Evolutionary conservation across 2,113 vertebrate species (phyloP).

Genomic region (Dicrurus megarhynchus): DNA sequence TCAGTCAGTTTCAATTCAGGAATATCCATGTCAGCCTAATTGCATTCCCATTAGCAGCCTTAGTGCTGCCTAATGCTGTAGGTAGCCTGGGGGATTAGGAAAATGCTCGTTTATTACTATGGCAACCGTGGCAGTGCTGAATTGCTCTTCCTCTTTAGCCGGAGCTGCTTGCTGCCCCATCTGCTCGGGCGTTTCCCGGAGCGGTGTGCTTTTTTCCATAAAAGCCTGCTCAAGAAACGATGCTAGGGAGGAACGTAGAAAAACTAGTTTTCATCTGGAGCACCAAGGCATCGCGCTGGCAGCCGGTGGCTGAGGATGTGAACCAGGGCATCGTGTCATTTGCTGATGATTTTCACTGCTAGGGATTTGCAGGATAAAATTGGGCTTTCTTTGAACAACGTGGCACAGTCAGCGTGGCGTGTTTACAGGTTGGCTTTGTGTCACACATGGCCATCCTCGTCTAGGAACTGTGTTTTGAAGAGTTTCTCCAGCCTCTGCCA

Average conservation of each 20-base stretch:
- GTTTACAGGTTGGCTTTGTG: background rate
- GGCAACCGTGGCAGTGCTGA: background rate
- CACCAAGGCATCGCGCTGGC: background rate
- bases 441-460: accelerated
- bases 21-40: constrained; percentile 58
- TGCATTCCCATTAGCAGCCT: constrained; percentile 43
- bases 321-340: background rate
- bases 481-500: background rate
- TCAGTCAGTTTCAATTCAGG: constrained; percentile 50
- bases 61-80: constrained; percentile 7
- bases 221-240: background rate
- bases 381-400: background rate
- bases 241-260: background rate
- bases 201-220: background rate
- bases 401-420: accelerated
- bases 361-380: background rate
- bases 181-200: background rate
- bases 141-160: background rate
- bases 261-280: background rate
- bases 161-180: background rate
- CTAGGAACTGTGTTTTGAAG: background rate
- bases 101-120: constrained; percentile 51
- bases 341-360: background rate
- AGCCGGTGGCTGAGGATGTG: background rate
- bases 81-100: constrained; percentile 6